Percentiles rank a stretch among this genome's conserved stretches.
Conservation (phyloP, 2,888 invertebrate species). For the Steinernema hermaphroditum region DNA sequence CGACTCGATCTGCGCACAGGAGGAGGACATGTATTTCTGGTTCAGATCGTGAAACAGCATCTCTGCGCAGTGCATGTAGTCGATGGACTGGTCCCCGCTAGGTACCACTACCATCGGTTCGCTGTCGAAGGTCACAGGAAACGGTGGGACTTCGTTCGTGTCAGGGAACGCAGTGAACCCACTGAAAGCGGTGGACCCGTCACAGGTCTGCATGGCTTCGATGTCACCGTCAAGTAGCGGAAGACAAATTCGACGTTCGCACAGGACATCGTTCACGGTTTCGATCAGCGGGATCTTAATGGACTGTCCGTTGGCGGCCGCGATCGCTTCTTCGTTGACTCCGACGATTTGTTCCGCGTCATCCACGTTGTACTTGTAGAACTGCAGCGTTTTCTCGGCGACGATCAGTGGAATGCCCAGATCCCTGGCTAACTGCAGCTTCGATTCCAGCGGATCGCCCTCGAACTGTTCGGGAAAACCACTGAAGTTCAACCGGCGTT, state of each 20-base stretch:
- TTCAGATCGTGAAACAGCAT: background rate
- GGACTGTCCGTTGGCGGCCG: background rate
- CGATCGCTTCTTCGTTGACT: background rate
- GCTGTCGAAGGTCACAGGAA: too few species aligned
- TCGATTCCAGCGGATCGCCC: background rate
- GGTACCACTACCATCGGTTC: background rate
- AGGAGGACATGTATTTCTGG: background rate
- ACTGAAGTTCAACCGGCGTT: background rate
- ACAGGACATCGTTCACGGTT: too few species aligned
- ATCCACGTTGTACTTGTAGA: background rate
- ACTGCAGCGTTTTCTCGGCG: background rate
- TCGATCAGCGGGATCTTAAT: background rate
- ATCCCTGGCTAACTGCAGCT: background rate
- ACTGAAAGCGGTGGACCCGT: too few species aligned
- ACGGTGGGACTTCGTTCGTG: too few species aligned
- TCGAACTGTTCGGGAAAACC: background rate
- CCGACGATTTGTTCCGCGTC: background rate
- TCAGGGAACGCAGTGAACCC: too few species aligned
- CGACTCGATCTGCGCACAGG: background rate
- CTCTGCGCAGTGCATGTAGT: background rate
- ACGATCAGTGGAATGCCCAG: background rate
- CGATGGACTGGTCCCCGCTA: background rate
- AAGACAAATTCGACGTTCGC: too few species aligned
- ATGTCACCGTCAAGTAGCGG: too few species aligned
- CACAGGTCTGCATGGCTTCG: too few species aligned